phyloP scores from a whole-genome alignment of 2,113 vertebrate species.

The Calidris pugnax region DNA sequence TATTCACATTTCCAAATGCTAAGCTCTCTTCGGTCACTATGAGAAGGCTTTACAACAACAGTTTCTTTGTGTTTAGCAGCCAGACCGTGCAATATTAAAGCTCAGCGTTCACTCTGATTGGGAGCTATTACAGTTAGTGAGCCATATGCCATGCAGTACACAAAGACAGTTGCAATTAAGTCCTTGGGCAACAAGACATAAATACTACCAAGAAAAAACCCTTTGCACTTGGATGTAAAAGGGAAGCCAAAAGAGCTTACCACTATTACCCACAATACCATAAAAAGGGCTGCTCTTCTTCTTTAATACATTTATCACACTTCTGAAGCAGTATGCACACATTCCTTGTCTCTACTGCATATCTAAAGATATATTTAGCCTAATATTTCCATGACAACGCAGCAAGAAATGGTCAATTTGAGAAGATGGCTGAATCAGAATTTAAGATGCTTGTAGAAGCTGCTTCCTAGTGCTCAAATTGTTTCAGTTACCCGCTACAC shows the following conservation, averaged over 20 bases:
- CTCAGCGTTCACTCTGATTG: not conserved
- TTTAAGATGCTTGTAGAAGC: not conserved
- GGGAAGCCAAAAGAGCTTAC: not conserved
- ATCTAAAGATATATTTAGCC: constrained; percentile 41
- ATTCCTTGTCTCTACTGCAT: not conserved
- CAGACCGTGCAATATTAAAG: not conserved
- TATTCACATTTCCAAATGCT: not conserved
- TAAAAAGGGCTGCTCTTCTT: not conserved
- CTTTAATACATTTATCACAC: not conserved
- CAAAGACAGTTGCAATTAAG: not conserved
- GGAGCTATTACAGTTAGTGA: not conserved
- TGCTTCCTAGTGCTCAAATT: not conserved
- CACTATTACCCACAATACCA: not conserved
- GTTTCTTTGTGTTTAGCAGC: not conserved
- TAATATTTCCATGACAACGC: constrained; percentile 49
- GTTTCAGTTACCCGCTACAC: not conserved
- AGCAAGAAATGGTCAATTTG: constrained; percentile 34
- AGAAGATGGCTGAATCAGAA: constrained; percentile 4
- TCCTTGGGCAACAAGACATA: not conserved
- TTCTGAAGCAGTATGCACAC: not conserved
- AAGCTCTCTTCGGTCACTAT: not conserved
- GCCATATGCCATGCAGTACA: not conserved
- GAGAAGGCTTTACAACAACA: not conserved
- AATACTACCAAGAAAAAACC: not conserved
- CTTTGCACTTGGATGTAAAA: not conserved